A percentile compares a stretch with the other conserved stretches of the same genome.
These are phyloP conservation scores for Dendrophyllia cribrosa DNA, from an alignment of 64 coral and sea anemone genomes.

Conservation along the genomic window DNA sequence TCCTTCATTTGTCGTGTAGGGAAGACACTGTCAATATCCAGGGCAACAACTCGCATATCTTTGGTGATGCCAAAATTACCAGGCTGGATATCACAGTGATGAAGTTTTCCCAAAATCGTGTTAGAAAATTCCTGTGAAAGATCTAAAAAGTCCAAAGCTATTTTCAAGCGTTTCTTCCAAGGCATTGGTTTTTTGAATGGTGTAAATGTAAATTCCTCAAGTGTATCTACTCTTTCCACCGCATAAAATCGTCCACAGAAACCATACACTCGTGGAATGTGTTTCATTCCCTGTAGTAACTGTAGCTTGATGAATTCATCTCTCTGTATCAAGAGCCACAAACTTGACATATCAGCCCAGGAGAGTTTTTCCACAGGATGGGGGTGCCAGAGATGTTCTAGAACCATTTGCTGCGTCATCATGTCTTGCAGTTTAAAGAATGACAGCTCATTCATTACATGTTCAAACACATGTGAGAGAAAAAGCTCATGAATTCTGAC, in stretches of 20 bases:
- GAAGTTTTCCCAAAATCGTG: constrained; percentile 53
- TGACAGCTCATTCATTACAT: constrained; percentile 68
- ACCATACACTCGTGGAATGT: constrained; percentile 91
- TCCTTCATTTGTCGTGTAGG: constrained; percentile 66
- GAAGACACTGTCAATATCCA: constrained; percentile 91
- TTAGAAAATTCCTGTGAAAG: constrained; percentile 66
- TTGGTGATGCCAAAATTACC: constrained; percentile 88
- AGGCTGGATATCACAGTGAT: constrained; percentile 95
- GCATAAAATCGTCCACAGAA: constrained; percentile 97
- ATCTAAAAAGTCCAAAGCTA: constrained; percentile 74
- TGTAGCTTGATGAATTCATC: constrained; percentile 94
- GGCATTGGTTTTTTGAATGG: constrained; percentile 60
- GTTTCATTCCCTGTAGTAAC: constrained; percentile 73
- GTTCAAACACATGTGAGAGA: constrained; percentile 38
- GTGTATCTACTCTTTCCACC: constrained; percentile 73
- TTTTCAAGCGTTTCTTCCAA: constrained; percentile 71
- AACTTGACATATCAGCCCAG: constrained; percentile 72
- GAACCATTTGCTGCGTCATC: background rate
- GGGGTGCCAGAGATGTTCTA: constrained; percentile 62
- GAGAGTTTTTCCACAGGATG: constrained; percentile 64
- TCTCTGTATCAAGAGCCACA: constrained; percentile 84
- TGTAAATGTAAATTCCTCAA: constrained; percentile 48
- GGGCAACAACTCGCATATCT: constrained; percentile 60
- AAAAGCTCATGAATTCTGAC: constrained; percentile 24
- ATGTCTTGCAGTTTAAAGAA: constrained; percentile 20